phyloP scores from a whole-genome alignment of 2,888 invertebrate genomes.

The Dione juno region DNA sequence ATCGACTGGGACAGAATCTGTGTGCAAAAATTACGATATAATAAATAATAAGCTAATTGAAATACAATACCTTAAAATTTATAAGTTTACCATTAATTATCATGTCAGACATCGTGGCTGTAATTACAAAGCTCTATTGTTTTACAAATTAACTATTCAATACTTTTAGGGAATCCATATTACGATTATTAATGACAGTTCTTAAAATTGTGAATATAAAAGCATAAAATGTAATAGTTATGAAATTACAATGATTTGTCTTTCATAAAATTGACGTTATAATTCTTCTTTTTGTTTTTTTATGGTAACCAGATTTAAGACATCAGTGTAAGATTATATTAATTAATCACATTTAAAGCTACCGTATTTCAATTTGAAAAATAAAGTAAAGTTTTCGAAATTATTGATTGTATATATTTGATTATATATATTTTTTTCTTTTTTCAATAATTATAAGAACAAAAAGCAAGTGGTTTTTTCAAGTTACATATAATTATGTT shows the following conservation, averaged over 20 bases:
- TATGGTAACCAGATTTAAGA: slow-evolving; percentile 8
- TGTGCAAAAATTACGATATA: slow-evolving; percentile 44
- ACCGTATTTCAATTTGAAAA: too few relatives aligned
- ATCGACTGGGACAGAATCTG: slow-evolving; percentile 77
- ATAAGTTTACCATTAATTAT: slow-evolving; percentile 72
- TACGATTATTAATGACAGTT: background rate
- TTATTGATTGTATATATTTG: too few relatives aligned
- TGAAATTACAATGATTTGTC: background rate
- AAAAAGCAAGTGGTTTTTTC: too few relatives aligned
- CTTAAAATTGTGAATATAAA: slow-evolving; percentile 1
- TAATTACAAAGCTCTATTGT: background rate
- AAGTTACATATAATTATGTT: too few relatives aligned
- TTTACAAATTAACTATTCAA: slow-evolving; percentile 18
- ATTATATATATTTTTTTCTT: too few relatives aligned
- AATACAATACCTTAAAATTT: background rate
- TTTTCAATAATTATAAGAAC: too few relatives aligned
- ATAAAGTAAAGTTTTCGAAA: too few relatives aligned
- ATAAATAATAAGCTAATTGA: background rate
- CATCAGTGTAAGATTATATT: background rate
- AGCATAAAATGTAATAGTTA: background rate
- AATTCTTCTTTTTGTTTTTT: slow-evolving; percentile 12
- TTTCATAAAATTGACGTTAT: slow-evolving; percentile 1
- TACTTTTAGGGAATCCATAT: background rate
- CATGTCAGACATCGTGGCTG: slow-evolving; percentile 71
- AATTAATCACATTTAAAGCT: too few relatives aligned